Evolutionary conservation across 2,888 invertebrate genomes (phyloP).

Genomic region (Cecidostiba fungosa): DNA sequence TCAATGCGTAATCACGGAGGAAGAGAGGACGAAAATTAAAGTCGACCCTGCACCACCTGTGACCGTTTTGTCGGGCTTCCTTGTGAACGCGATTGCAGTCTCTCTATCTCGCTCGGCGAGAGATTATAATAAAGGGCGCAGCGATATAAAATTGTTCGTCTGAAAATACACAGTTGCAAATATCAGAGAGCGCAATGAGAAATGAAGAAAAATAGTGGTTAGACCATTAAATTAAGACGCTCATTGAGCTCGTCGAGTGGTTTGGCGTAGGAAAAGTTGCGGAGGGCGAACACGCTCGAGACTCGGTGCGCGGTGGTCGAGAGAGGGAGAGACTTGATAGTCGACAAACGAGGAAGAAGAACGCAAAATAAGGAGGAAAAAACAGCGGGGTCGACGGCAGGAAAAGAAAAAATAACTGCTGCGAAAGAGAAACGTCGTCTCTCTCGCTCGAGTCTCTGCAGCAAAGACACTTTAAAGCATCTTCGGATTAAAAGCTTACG

Average conservation of each 20-base stretch:
- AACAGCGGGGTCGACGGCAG: background rate
- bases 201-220: slow-evolving; percentile 32
- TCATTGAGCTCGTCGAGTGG: slow-evolving; percentile 60
- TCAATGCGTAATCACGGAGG: slow-evolving; percentile 58
- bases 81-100: background rate
- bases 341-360: slow-evolving; percentile 54
- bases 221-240: slow-evolving; percentile 61
- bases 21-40: slow-evolving; percentile 55
- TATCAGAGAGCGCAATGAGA: background rate
- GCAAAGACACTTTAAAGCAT: slow-evolving; percentile 65
- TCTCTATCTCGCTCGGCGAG: background rate
- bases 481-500: slow-evolving; percentile 70
- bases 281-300: background rate
- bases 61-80: background rate
- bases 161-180: background rate
- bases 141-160: background rate
- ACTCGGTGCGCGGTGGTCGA: background rate
- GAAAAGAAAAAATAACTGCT: background rate
- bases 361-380: slow-evolving; percentile 53
- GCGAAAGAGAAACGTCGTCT: background rate
- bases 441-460: background rate
- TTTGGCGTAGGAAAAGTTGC: slow-evolving; percentile 51
- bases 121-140: background rate
- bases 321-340: slow-evolving; percentile 41
- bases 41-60: slow-evolving; percentile 60